Percentiles rank a stretch among this genome's conserved stretches.
Conservation (phyloP, 2,888 invertebrate genomes). For the Leistus spinibarbis region DNA sequence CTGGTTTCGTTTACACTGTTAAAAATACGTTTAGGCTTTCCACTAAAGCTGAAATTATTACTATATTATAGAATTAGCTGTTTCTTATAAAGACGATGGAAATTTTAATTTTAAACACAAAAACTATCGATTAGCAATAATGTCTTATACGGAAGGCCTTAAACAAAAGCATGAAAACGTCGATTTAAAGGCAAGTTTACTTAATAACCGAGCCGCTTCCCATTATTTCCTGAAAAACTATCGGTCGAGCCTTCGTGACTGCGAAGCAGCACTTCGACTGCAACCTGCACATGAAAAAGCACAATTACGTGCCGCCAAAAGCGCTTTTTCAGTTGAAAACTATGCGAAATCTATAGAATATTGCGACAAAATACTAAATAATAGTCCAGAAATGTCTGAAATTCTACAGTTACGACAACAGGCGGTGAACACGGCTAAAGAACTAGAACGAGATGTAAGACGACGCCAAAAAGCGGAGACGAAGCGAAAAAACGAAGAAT, state of each 20-base stretch:
- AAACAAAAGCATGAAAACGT: conserved; percentile 71
- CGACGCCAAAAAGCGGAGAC: conserved; percentile 59
- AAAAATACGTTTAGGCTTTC: no score
- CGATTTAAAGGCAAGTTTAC: conserved; percentile 79
- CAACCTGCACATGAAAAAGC: conserved; percentile 82
- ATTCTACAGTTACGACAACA: conserved; percentile 62
- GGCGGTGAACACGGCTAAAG: conserved; percentile 61
- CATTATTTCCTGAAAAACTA: conserved; percentile 85
- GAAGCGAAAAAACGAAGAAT: conserved; percentile 57
- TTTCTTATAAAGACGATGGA: conserved; percentile 93
- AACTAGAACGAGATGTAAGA: conserved; percentile 62
- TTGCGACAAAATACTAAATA: conserved; percentile 71
- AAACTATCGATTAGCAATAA: conserved; percentile 87
- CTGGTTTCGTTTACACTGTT: no score
- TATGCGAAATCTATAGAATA: conserved; percentile 74
- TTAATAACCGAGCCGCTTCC: conserved; percentile 91
- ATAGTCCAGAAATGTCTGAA: conserved; percentile 63
- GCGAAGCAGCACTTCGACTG: conserved; percentile 75
- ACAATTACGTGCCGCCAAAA: conserved; percentile 74
- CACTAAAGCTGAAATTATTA: no score
- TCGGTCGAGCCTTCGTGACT: conserved; percentile 79
- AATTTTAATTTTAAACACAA: conserved; percentile 94
- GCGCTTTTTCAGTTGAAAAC: conserved; percentile 69
- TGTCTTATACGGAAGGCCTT: conserved; percentile 85
- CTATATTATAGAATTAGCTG: conserved; percentile 76